These are phyloP conservation scores for Mesoligia furuncula DNA, from an alignment of 2,888 invertebrate genomes.

Conservation along the genomic window DNA sequence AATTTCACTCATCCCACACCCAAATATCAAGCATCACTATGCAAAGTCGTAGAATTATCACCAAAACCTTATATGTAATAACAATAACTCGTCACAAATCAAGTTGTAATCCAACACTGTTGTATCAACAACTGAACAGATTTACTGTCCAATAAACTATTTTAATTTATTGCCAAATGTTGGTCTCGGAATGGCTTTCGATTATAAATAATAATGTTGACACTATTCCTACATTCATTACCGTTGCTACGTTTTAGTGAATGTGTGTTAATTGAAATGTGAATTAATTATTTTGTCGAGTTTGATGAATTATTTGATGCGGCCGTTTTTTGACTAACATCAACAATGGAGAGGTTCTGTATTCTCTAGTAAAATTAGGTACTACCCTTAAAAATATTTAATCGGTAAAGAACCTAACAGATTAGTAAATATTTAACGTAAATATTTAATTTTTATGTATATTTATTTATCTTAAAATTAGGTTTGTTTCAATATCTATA, in stretches of 20 bases:
- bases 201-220: slow-evolving; percentile 72
- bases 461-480: neutral
- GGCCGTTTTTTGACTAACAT: neutral
- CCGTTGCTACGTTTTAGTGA: slow-evolving; percentile 30
- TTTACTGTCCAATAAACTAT: slow-evolving; percentile 75
- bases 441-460: too few species aligned
- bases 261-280: slow-evolving; percentile 8
- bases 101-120: slow-evolving; percentile 76
- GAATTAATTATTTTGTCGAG: slow-evolving; percentile 28
- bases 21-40: slow-evolving; percentile 33
- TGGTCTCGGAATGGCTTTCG: slow-evolving; percentile 70
- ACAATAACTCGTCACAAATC: slow-evolving; percentile 71
- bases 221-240: slow-evolving; percentile 65
- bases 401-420: neutral
- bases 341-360: neutral
- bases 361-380: too few species aligned
- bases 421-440: neutral
- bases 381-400: neutral
- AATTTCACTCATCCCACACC: neutral
- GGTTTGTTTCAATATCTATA: neutral
- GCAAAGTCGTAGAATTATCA: slow-evolving; percentile 44
- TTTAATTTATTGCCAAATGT: slow-evolving; percentile 75
- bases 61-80: slow-evolving; percentile 45
- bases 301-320: slow-evolving; percentile 7
- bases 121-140: slow-evolving; percentile 74